Evolutionary conservation across 2,888 invertebrate species (phyloP).

Genomic region (Gari tellinella): DNA sequence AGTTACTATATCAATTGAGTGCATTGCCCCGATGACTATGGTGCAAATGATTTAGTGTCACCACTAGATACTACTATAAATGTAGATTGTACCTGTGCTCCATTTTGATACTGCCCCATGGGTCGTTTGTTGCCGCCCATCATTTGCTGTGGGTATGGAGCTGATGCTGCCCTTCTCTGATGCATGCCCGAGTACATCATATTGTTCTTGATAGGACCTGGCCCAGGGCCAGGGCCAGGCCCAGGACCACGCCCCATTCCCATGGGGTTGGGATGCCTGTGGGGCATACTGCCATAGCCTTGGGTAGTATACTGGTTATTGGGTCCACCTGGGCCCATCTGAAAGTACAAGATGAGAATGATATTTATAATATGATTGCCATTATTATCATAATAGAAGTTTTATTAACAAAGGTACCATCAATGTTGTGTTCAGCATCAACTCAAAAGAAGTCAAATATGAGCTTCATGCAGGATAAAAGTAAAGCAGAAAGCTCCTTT

Average conservation of each 20-base stretch:
- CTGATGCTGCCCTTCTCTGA: conserved; percentile 89
- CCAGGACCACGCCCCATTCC: conserved; percentile 76
- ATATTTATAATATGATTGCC: too few species aligned
- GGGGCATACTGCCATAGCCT: conserved; percentile 83
- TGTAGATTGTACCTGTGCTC: conserved; percentile 53
- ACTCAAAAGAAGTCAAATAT: too few species aligned
- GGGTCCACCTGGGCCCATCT: conserved; percentile 74
- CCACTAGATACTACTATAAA: too few species aligned
- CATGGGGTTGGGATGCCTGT: conserved; percentile 85
- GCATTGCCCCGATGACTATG: too few species aligned
- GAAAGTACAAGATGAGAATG: conserved; percentile 19
- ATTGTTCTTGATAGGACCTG: conserved; percentile 58
- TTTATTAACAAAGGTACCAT: too few species aligned
- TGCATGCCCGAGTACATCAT: conserved; percentile 65
- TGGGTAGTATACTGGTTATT: conserved; percentile 77
- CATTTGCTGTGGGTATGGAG: conserved; percentile 92
- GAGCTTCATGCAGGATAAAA: too few species aligned
- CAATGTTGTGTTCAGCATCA: too few species aligned
- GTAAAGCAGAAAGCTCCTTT: too few species aligned
- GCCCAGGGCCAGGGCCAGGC: conserved; percentile 70
- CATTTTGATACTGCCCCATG: conserved; percentile 74
- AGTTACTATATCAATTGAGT: too few species aligned
- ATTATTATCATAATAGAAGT: too few species aligned
- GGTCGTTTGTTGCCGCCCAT: conserved; percentile 39
- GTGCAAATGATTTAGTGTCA: too few species aligned